These are phyloP conservation scores for Pseudomugil tenellus DNA, from an alignment of 2,797 vertebrate species.

Conservation along the genomic window DNA sequence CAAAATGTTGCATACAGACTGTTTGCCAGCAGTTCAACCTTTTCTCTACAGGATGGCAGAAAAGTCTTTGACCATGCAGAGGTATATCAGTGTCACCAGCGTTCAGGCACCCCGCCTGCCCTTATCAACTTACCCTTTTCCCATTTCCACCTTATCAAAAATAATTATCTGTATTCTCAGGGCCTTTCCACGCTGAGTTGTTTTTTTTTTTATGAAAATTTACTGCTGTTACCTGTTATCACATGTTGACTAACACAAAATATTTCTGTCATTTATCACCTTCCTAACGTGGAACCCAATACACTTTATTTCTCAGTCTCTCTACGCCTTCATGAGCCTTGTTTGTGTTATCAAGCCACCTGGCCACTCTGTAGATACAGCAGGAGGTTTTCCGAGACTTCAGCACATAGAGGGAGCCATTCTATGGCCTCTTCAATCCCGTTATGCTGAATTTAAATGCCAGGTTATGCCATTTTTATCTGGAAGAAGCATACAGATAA, in stretches of 20 bases:
- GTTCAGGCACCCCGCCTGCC: slow-evolving; percentile 53
- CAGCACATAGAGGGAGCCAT: slow-evolving; percentile 22
- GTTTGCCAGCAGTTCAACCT: slow-evolving; percentile 12
- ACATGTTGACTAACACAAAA: slow-evolving; percentile 54
- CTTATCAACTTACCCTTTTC: slow-evolving; percentile 75
- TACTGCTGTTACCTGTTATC: slow-evolving; percentile 66
- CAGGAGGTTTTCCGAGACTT: slow-evolving; percentile 23
- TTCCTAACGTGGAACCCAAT: slow-evolving; percentile 50
- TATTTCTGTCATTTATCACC: slow-evolving; percentile 69
- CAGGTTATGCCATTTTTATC: slow-evolving; percentile 30
- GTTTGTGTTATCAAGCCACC: slow-evolving; percentile 41
- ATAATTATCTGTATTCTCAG: slow-evolving; percentile 76
- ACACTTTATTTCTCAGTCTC: slow-evolving; percentile 68
- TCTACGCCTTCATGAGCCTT: slow-evolving; percentile 34
- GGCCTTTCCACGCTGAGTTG: slow-evolving; percentile 10
- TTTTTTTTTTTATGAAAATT: slow-evolving; percentile 3
- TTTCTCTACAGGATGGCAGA: slow-evolving; percentile 17
- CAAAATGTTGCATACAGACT: not conserved
- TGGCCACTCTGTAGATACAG: slow-evolving; percentile 32
- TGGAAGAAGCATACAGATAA: slow-evolving; percentile 4
- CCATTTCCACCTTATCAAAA: slow-evolving; percentile 75
- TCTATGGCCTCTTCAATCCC: slow-evolving; percentile 16
- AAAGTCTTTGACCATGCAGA: slow-evolving; percentile 30
- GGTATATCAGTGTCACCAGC: slow-evolving; percentile 57
- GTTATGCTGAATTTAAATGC: slow-evolving; percentile 27